Evolutionary conservation across 2,113 vertebrate genomes (phyloP), one percentile per base, ranked within the genome.

Genomic region (Tor tambroides): DNA sequence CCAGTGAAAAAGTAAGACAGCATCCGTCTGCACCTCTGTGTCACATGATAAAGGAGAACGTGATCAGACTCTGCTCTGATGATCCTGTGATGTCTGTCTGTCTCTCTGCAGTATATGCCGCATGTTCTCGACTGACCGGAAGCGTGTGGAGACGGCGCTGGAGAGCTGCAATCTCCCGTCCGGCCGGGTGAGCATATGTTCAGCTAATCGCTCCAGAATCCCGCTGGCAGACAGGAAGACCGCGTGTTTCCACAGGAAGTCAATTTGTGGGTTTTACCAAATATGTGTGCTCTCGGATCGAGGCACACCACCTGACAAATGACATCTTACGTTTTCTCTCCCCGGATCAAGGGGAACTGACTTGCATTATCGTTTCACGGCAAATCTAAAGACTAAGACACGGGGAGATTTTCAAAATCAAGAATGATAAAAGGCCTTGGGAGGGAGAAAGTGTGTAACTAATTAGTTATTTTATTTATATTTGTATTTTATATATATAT

Each of bases 61-160:
- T 4, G 1, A 65, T 32, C 51, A 32, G 30, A 21, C 19, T 10
- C 2, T 2, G 5, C 6, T 59, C n/a, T n/a, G n/a, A n/a, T n/a
- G 32, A 32, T 32, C 51, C 28, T 35, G 28, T 38, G 56, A 49
- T 67, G 30, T 7, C 69, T 46, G 63, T 6, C 90, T 93, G 35
- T n/a, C 12, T 88, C 11, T 90, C 49, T 87, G 80, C 94, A 99
- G 98, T 91, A 96, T 99, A 71, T 96, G 96, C 86, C 97, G 98
- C 80, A 92, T 98, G 93, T 99, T 99, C 91, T 99, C 98, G 1
- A 94, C 97, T 1, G 98, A 99, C 94, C 96, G 98, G 89, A 99
- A 99, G 89, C 94, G 96, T 59, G 96, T 99, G 0, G 98, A 99
- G 92, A 99, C 95, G 0, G 95, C 98, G 0, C 91, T 99, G 91